Base-by-base conservation (phyloP, 2,888 invertebrate genomes). In the Chrysodeixis includens region DNA sequence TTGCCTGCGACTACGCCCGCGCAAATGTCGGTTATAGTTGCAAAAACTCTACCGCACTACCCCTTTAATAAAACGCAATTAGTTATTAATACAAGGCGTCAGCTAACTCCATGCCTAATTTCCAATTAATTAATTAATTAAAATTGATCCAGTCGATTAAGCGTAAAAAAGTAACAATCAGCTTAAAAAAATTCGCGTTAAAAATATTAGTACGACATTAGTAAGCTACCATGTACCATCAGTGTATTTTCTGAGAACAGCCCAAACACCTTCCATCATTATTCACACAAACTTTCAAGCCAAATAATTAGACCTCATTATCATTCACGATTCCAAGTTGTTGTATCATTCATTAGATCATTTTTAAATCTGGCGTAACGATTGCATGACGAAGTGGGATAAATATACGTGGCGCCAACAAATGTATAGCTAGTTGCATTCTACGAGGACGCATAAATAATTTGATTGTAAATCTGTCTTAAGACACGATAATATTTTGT, bases 291-390 rank as follows among this genome's bases (percentile, higher is more conserved):
- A 76, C 67, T 76, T 69, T 58, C 66, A 57, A 32, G 30, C 51
- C 51, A 63, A 53, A 22, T 69, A 74, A 80, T 82, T 80, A 82
- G 55, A 44, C 49, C 66, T 59, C 49, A 62, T 82, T 82, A 79
- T 62, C 74, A 59, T 20, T 10, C 30, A 52, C n/a, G n/a, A 69
- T 69, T 69, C 66, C 79, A 74, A 76, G 75, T 79, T 71, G 51
- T 46, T 71, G 51, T 46, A 75, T 57, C 66, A 58, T 61, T 63
- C 44, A 72, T 82, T 82, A 82, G 79, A 82, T 81, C 82, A 79
- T 72, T 64, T 62, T 64, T 63, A 62, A 54, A 56, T 69, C 54
- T 56, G 69, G 59, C 66, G 57, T 67, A 66, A 69, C 68, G 66
- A 57, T 66, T 63, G 49, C 49, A 68, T 69, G 66, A 79, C 70